Evolutionary conservation across 2,797 vertebrate genomes (phyloP).

Genomic region (Sternotherus odoratus): DNA sequence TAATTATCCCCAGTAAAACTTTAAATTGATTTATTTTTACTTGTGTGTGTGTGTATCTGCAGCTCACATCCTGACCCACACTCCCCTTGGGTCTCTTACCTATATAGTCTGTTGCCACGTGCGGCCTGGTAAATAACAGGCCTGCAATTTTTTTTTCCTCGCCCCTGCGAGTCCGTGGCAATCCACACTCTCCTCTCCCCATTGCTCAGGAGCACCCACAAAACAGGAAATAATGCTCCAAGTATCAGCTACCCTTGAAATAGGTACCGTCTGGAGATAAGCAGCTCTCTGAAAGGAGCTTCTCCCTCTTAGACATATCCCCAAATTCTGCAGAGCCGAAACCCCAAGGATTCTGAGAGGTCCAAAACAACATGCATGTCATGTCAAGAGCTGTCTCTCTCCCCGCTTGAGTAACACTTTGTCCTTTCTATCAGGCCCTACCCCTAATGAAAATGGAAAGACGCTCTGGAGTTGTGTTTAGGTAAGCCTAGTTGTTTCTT

Average conservation of each 20-base stretch:
- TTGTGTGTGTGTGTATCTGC: too few species aligned
- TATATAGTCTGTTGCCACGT: too few species aligned
- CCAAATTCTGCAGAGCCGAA: constrained; percentile 60
- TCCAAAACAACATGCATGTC: constrained; percentile 39
- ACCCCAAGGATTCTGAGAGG: constrained; percentile 30
- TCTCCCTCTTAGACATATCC: constrained; percentile 55
- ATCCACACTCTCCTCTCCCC: too few species aligned
- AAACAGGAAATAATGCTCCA: constrained; percentile 58
- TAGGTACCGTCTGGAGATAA: constrained; percentile 42
- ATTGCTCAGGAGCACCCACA: constrained; percentile 54
- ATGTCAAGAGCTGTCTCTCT: constrained; percentile 30
- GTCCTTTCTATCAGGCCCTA: constrained; percentile 27
- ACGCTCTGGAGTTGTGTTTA: background rate
- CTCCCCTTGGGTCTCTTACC: too few species aligned
- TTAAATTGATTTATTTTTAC: too few species aligned
- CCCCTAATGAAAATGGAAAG: constrained; percentile 36
- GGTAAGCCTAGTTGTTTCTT: constrained; percentile 18
- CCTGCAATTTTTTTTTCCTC: too few species aligned
- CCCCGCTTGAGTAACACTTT: background rate
- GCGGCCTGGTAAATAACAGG: too few species aligned
- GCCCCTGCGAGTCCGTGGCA: too few species aligned
- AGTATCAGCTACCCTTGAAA: constrained; percentile 45
- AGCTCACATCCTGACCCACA: too few species aligned
- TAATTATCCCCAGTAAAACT: too few species aligned
- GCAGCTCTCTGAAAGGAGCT: constrained; percentile 45